Evolutionary conservation across 2,888 invertebrate genomes (phyloP).

Genomic region (Cerastis rubricosa): DNA sequence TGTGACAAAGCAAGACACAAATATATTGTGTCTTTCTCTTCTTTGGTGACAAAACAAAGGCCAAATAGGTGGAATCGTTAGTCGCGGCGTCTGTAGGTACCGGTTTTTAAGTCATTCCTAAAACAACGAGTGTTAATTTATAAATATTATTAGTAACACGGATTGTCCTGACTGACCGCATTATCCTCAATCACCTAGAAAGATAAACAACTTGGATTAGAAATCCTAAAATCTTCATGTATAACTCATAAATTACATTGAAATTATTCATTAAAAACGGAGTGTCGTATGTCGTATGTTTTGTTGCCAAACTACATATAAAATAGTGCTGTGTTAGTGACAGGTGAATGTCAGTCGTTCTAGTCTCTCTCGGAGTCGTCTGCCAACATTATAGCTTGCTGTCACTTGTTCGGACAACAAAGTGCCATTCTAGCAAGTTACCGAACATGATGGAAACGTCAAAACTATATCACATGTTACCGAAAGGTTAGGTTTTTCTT

Average conservation of each 20-base stretch:
- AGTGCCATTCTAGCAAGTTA: background rate
- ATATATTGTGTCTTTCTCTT: background rate
- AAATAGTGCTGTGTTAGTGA: slow-evolving; percentile 23
- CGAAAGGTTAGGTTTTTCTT: background rate
- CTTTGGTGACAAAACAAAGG: background rate
- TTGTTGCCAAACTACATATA: slow-evolving; percentile 41
- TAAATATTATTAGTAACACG: background rate
- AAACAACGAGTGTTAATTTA: background rate
- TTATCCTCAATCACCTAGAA: background rate
- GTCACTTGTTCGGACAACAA: background rate
- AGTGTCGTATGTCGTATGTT: background rate
- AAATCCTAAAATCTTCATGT: background rate
- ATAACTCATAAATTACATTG: background rate
- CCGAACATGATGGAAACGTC: background rate
- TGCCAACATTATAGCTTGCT: slow-evolving; percentile 19
- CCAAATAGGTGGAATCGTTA: background rate
- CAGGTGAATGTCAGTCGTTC: slow-evolving; percentile 36
- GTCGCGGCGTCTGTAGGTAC: background rate
- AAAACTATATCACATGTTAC: background rate
- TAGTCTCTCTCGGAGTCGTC: background rate
- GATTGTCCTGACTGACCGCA: background rate
- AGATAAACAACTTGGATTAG: background rate
- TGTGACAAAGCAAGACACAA: background rate
- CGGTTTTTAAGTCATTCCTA: background rate
- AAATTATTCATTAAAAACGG: slow-evolving; percentile 29